Conservation (phyloP, 2,797 vertebrate genomes). For the Lindbergichthys nudifrons region DNA sequence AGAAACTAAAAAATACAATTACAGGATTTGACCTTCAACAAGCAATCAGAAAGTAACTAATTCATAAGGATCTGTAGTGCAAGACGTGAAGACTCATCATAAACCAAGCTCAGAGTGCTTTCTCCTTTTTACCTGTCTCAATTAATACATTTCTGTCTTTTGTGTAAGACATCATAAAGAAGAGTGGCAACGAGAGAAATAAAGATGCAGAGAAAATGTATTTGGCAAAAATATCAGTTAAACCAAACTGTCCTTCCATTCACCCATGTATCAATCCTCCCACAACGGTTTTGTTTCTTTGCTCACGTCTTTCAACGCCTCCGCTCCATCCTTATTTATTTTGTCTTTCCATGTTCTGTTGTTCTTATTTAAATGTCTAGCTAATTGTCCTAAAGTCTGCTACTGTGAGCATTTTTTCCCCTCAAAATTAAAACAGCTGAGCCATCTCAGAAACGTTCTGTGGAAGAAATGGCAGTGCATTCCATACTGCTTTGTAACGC, state of each 20-base stretch:
- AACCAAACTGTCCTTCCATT: slow-evolving; percentile 9
- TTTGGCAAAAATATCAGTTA: neutral
- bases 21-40: too few species aligned
- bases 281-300: slow-evolving; percentile 19
- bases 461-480: slow-evolving; percentile 57
- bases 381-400: slow-evolving; percentile 48
- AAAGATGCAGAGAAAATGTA: neutral
- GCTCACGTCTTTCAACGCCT: slow-evolving; percentile 1
- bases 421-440: slow-evolving; percentile 53
- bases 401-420: slow-evolving; percentile 32
- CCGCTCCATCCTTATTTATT: neutral
- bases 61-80: neutral
- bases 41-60: neutral
- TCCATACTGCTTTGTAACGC: slow-evolving; percentile 71
- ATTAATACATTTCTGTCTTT: neutral
- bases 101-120: neutral
- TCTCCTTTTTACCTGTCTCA: slow-evolving; percentile 2
- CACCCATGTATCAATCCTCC: slow-evolving; percentile 23
- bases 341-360: slow-evolving; percentile 25
- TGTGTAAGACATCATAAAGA: neutral
- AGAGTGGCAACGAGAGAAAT: neutral
- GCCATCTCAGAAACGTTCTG: slow-evolving; percentile 37
- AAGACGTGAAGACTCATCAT: neutral
- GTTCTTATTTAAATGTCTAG: slow-evolving; percentile 46
- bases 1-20: neutral